Conservation (phyloP, 1,140 invertebrate genomes). For the Tribolium castaneum region DNA sequence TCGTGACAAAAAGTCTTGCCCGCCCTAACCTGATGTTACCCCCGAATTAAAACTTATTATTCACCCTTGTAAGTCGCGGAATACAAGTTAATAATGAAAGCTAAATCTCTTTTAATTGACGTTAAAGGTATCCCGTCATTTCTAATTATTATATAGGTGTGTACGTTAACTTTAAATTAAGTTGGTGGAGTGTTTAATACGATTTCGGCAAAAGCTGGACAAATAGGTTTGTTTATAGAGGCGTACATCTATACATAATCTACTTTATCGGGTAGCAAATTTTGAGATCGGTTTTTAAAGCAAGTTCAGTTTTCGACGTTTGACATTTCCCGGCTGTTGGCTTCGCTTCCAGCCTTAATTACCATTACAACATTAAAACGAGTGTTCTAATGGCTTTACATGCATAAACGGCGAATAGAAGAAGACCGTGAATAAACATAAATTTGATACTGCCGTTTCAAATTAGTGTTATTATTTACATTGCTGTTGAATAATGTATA, state of each 20-base stretch:
- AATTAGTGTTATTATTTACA: constrained; percentile 17
- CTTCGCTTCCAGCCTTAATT: too few relatives aligned
- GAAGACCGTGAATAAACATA: not conserved
- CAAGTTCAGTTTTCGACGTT: too few relatives aligned
- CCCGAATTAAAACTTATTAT: constrained; percentile 9
- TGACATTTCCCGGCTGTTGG: too few relatives aligned
- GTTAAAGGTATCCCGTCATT: constrained; percentile 4
- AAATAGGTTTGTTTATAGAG: constrained; percentile 7
- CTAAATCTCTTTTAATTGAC: constrained; percentile 1
- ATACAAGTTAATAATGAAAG: constrained; percentile 9
- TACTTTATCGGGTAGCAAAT: not conserved
- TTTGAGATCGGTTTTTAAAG: too few relatives aligned
- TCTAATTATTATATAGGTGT: not conserved
- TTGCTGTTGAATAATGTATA: constrained; percentile 16
- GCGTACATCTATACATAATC: not conserved
- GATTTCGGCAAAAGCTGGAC: constrained; percentile 4
- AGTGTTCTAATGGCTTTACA: too few relatives aligned
- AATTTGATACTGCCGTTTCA: not conserved
- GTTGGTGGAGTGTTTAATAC: constrained; percentile 9
- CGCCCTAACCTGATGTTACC: not conserved
- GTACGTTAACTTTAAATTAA: constrained; percentile 19
- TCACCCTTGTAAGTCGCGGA: not conserved
- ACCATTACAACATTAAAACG: too few relatives aligned
- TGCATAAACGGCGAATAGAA: too few relatives aligned
- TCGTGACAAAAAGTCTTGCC: not conserved